Conservation (phyloP, 2,888 invertebrate genomes). For the Pegoplata infirma region DNA sequence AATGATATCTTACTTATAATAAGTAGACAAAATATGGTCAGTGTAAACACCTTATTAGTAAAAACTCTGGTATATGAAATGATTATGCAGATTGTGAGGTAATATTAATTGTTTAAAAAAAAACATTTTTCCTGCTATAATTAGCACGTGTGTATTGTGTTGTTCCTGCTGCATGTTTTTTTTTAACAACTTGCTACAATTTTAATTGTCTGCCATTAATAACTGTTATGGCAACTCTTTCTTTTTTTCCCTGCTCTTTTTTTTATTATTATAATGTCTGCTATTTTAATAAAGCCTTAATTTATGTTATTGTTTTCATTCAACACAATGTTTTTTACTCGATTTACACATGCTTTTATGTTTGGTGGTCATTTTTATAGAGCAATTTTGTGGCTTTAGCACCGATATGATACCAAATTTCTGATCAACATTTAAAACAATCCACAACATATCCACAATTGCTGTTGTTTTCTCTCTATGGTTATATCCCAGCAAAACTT, state of each 20-base stretch:
- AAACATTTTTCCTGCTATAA: conserved; percentile 29
- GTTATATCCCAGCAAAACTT: too few relatives aligned
- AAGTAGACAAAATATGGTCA: too few relatives aligned
- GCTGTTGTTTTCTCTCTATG: conserved; percentile 40
- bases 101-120: conserved; percentile 3
- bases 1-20: too few relatives aligned
- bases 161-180: conserved; percentile 37
- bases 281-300: conserved; percentile 52
- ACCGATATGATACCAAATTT: conserved; percentile 49
- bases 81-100: neutral
- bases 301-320: conserved; percentile 58
- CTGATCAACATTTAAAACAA: conserved; percentile 54
- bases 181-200: too few relatives aligned
- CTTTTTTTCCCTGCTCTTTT: conserved; percentile 1
- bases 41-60: neutral
- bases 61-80: neutral
- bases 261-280: conserved; percentile 15
- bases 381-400: conserved; percentile 62
- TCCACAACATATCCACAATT: conserved; percentile 63
- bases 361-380: conserved; percentile 63
- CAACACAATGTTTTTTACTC: conserved; percentile 40
- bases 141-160: conserved; percentile 55
- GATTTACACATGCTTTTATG: conserved; percentile 63
- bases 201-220: conserved; percentile 59
- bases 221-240: conserved; percentile 51